Evolutionary conservation across 2,113 vertebrate species (phyloP), one percentile per base, ranked within the genome.

Genomic region (Cynocephalus volans): DNA sequence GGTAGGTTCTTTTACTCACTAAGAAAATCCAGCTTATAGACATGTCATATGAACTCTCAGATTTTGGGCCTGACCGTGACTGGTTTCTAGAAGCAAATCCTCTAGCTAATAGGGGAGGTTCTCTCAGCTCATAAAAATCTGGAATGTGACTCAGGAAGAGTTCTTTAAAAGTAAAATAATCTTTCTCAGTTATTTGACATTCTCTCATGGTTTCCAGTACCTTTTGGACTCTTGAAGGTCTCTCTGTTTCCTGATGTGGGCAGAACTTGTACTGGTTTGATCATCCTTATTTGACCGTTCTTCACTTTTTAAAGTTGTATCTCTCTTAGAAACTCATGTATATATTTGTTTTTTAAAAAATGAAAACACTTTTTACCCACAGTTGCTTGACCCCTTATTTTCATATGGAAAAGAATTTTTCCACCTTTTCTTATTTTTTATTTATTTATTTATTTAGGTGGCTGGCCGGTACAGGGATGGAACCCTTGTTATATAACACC

Each of bases 341-440:
- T n/a, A 36, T 94, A n/a, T 83, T 79, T 82, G 4, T 94, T 56
- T 56, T 56, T 56, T 56, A 76, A 23, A 52, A 54, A 18, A 52
- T 56, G 26, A 70, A 73, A 80, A 58, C 8, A 75, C 18, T 82
- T 93, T 86, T 90, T 90, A 91, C 23, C 50, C 93, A 70, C 70
- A 96, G 54, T 93, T 95, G 36, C 41, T 90, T 97, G 65, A 90
- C 45, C 8, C n/a, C 73, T 90, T 92, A 50, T 94, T 97, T 97
- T 91, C 84, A 87, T 33, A 19, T 60, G 19, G 80, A 87, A 87
- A 95, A 72, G 9, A 94, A 48, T 18, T 24, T 96, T 76, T 72
- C 28, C 77, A 33, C 75, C 52, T 69, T 81, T 92, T 76, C 50
- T 41, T 19, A 33, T 41, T 41, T 41, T 3, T 41, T 41, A 41